Conservation (phyloP, 2,888 invertebrate genomes). For the Ornithoptera alexandrae region DNA sequence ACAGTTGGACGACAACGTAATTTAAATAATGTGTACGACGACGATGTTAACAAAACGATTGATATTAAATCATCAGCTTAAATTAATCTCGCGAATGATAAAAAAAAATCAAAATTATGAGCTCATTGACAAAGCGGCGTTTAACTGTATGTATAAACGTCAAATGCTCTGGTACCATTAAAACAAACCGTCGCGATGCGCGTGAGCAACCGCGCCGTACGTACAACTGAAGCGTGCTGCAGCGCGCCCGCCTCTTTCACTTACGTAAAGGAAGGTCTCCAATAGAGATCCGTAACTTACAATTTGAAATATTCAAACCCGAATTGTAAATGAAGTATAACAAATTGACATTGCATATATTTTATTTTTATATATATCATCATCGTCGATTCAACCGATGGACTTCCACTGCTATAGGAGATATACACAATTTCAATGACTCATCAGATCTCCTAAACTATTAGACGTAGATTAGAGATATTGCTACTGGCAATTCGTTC, state of each 20-base stretch:
- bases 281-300: conserved; percentile 18
- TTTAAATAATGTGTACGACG: background rate
- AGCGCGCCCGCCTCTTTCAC: conserved; percentile 67
- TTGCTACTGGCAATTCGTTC: too few relatives aligned
- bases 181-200: conserved; percentile 42
- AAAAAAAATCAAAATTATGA: conserved; percentile 2
- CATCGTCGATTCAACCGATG: too few relatives aligned
- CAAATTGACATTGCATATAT: too few relatives aligned
- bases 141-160: conserved; percentile 3
- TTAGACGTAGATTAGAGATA: too few relatives aligned
- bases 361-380: too few relatives aligned
- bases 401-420: too few relatives aligned
- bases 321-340: too few relatives aligned
- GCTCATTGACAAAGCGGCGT: conserved; percentile 16
- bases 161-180: conserved; percentile 23
- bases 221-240: conserved; percentile 54
- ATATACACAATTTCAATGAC: too few relatives aligned
- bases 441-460: too few relatives aligned
- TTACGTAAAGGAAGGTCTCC: conserved; percentile 45
- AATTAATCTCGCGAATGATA: background rate
- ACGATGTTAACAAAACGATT: background rate
- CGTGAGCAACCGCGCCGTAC: conserved; percentile 59
- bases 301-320: conserved; percentile 19
- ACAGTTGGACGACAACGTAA: background rate
- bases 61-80: background rate